Base-by-base conservation (phyloP, 2,888 invertebrate species). In the Coremacera marginata region DNA sequence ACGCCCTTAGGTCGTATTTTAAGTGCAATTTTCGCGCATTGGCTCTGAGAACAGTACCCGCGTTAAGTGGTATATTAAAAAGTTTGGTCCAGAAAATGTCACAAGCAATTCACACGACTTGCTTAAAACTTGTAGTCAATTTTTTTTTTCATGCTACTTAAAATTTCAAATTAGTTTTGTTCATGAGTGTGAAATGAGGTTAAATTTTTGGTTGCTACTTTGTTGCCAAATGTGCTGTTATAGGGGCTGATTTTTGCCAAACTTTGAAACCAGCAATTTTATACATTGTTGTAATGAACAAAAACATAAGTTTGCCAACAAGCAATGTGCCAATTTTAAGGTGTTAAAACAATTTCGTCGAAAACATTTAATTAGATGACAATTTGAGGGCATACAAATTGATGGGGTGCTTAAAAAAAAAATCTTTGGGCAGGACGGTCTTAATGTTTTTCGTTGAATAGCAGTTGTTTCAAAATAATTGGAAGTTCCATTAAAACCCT, bases 61-160 rank as follows among this genome's bases (percentile, higher is more conserved):
- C 16, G 19, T 19, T 71, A 57, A 71, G 52, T 71, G 71, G 27
- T 27, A 57, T 34, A 31, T 71, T n/a, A 71, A 55, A 55, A 71
- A 71, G 57, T 34, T 71, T 71, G 37, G n/a, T 25, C 62, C n/a
- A 72, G 1, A 44, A 72, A 57, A 60, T 72, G 72, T 72, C 72
- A 52, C 72, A 60, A 72, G 55, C 22, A 37, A 11, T 49, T 25
- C 60, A 60, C 60, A 60, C 27, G 25, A 27, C 11, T 25, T 60
- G 11, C 27, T 60, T 60, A 25, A 4, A 37, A 37, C 31, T 31
- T 31, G 37, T 8, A 37, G 37, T 37, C 11, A 44, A 44, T 44
- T 44, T 44, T 14, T 37, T 44, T 44, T 4, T 37, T 37, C 37
- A 44, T 44, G 44, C 44, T 44, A 3, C 2, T 14, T 11, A 1